phyloP scores from a whole-genome alignment of 2,797 vertebrate genomes.

The Epinephelus malabaricus region DNA sequence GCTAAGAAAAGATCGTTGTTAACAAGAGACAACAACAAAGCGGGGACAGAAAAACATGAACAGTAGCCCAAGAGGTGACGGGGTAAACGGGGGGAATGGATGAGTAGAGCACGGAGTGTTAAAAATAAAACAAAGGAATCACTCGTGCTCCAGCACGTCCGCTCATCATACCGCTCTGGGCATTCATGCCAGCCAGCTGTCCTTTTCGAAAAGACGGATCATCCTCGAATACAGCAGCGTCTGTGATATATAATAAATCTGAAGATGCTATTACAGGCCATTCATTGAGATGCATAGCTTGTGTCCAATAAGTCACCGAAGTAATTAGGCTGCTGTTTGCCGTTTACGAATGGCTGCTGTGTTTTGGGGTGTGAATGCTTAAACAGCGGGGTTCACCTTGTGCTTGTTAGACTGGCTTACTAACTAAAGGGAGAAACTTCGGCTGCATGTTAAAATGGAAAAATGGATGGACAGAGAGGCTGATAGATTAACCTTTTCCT shows the following conservation, averaged over 20 bases:
- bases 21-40: conserved; percentile 35
- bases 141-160: conserved; percentile 79
- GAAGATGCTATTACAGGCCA: conserved; percentile 76
- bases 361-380: conserved; percentile 56
- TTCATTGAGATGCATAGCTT: conserved; percentile 77
- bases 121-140: conserved; percentile 87
- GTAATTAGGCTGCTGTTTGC: conserved; percentile 70
- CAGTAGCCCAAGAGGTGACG: conserved; percentile 26
- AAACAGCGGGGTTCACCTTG: conserved; percentile 64
- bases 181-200: conserved; percentile 85
- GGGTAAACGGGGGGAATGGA: conserved; percentile 55
- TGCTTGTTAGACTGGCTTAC: conserved; percentile 25
- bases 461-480: background rate
- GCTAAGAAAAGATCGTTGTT: conserved; percentile 4
- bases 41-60: conserved; percentile 32
- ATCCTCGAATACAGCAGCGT: conserved; percentile 68
- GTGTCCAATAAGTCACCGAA: conserved; percentile 71
- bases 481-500: conserved; percentile 23
- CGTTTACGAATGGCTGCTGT: conserved; percentile 58
- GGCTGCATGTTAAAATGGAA: conserved; percentile 44
- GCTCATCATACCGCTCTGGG: conserved; percentile 76
- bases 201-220: conserved; percentile 78
- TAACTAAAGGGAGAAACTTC: conserved; percentile 45
- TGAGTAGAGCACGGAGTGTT: conserved; percentile 67
- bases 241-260: conserved; percentile 83